phyloP scores from a whole-genome alignment of 2,888 invertebrate genomes.

The Polydrusus tereticollis region DNA sequence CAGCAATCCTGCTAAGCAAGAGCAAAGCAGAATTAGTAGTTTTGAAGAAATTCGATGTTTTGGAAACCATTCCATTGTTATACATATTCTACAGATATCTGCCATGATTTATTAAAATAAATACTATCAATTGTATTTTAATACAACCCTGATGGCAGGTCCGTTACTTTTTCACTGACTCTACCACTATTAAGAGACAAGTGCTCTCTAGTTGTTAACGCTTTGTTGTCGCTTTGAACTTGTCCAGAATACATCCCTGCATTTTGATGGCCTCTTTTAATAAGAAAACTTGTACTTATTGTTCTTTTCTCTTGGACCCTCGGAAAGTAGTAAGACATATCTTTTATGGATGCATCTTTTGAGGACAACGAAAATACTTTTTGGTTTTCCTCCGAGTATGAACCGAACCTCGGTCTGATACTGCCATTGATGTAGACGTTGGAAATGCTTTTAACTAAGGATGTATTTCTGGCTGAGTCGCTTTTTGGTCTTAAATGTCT shows the following conservation, averaged over 20 bases:
- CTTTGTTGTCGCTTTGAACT: conserved; percentile 63
- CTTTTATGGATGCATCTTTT: conserved; percentile 58
- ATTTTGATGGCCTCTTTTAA: conserved; percentile 74
- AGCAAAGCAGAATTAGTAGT: no score
- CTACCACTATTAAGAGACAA: conserved; percentile 51
- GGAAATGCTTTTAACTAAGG: conserved; percentile 58
- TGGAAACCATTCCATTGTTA: no score
- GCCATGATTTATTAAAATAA: no score
- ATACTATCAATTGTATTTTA: no score
- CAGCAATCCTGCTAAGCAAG: no score
- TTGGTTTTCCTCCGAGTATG: conserved; percentile 62
- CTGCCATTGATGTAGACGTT: conserved; percentile 51
- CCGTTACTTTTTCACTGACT: conserved; percentile 75
- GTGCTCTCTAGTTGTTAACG: conserved; percentile 54
- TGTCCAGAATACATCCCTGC: conserved; percentile 77
- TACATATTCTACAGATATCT: not conserved
- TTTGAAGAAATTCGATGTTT: no score
- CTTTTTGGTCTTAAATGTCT: conserved; percentile 55
- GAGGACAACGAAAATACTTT: conserved; percentile 64
- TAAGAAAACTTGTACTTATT: conserved; percentile 67
- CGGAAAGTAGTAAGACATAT: conserved; percentile 67
- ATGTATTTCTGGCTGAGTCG: conserved; percentile 59
- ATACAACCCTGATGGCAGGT: conserved; percentile 81
- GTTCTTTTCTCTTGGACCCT: conserved; percentile 66
- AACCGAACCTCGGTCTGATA: conserved; percentile 51